Conservation (phyloP, 1,140 invertebrate genomes). For the Drosophila bipectinata region DNA sequence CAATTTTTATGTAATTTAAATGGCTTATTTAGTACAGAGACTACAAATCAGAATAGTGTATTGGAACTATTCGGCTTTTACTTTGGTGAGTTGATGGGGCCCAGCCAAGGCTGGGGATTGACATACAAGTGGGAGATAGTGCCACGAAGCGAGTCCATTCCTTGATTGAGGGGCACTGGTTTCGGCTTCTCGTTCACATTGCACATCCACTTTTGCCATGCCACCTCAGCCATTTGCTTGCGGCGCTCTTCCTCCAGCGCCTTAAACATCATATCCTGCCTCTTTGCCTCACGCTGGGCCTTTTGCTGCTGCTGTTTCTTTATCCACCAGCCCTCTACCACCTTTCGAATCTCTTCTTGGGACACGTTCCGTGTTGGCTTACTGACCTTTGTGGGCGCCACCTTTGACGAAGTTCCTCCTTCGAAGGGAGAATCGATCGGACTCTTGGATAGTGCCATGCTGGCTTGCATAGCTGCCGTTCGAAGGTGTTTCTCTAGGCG, state of each 20-base stretch:
- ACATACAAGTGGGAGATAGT: conserved; percentile 1
- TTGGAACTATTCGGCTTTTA: background rate
- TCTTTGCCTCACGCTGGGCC: background rate
- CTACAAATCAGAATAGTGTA: background rate
- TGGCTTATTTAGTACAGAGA: background rate
- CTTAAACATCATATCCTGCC: background rate
- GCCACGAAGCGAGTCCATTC: background rate
- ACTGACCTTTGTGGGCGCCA: background rate
- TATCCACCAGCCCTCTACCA: background rate
- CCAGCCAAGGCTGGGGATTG: background rate
- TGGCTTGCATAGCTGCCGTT: background rate
- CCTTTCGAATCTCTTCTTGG: conserved; percentile 1
- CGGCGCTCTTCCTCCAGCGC: background rate
- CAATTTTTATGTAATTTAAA: background rate
- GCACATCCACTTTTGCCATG: background rate
- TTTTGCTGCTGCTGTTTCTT: conserved; percentile 1
- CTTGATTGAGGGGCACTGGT: conserved; percentile 2
- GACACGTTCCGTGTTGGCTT: background rate
- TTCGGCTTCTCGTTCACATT: background rate
- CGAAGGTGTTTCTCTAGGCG: background rate
- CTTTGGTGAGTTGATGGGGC: background rate
- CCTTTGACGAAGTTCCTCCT: background rate
- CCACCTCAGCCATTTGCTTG: background rate
- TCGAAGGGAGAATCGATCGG: background rate
- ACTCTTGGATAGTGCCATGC: background rate